Percentiles rank a stretch among this genome's conserved stretches.
phyloP scores from a whole-genome alignment of 2,888 invertebrate genomes.

The Eupithecia exiguata region DNA sequence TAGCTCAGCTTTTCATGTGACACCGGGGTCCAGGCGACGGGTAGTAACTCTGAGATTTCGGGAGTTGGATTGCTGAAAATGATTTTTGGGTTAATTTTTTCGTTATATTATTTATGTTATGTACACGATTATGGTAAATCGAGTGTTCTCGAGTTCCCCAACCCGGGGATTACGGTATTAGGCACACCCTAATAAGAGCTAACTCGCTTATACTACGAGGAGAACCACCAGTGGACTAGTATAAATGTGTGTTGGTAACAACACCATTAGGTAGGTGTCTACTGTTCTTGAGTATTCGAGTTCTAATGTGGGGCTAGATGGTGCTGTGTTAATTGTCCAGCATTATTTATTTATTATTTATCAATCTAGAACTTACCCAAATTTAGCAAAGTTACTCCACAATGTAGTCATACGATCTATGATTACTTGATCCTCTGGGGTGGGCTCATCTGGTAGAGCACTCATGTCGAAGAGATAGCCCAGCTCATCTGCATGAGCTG shows the following conservation, averaged over 20 bases:
- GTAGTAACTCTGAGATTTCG: conserved; percentile 41
- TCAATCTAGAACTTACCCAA: conserved; percentile 38
- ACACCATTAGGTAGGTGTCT: too few relatives aligned
- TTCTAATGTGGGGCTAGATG: too few relatives aligned
- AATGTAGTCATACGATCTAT: conserved; percentile 40
- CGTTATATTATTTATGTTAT: too few relatives aligned
- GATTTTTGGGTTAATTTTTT: too few relatives aligned
- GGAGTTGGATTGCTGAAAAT: conserved; percentile 52
- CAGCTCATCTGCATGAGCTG: conserved; percentile 41
- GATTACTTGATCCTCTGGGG: conserved; percentile 37
- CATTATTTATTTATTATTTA: neutral
- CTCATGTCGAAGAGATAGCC: conserved; percentile 39
- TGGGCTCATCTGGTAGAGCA: conserved; percentile 13
- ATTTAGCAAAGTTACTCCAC: conserved; percentile 50
- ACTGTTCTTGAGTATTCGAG: neutral
- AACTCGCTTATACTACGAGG: neutral
- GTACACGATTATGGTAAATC: too few relatives aligned
- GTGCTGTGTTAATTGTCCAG: too few relatives aligned
- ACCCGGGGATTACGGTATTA: too few relatives aligned
- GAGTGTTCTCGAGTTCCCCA: too few relatives aligned
- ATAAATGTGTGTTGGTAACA: too few relatives aligned
- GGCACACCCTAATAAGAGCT: neutral
- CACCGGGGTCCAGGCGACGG: conserved; percentile 48
- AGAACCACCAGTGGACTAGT: neutral
- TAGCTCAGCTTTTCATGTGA: conserved; percentile 37